phyloP scores from a whole-genome alignment of 2,888 invertebrate species.

The Linyphia triangularis region DNA sequence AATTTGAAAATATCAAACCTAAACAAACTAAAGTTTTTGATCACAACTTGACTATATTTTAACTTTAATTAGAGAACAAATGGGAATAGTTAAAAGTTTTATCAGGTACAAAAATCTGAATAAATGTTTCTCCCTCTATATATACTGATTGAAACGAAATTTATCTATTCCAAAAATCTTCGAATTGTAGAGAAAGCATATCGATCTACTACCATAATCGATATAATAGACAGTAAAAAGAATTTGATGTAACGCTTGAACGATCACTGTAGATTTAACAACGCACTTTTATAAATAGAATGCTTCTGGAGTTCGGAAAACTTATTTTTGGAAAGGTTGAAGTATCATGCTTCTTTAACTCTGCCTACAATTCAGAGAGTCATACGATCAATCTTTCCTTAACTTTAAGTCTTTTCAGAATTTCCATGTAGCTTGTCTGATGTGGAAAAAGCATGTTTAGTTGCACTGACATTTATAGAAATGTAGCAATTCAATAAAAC shows the following conservation, averaged over 20 bases:
- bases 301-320: not conserved
- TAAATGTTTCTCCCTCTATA: too few species aligned
- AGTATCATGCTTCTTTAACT: not conserved
- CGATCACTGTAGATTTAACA: not conserved
- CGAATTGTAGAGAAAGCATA: not conserved
- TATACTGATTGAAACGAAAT: too few species aligned
- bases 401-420: not conserved
- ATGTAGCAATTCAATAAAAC: not conserved
- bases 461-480: not conserved
- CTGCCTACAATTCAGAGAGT: not conserved
- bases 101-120: too few species aligned
- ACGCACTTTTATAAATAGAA: not conserved
- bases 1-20: too few species aligned
- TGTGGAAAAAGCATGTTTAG: not conserved
- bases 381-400: not conserved
- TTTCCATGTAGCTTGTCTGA: not conserved
- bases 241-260: not conserved
- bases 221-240: not conserved
- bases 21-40: too few species aligned
- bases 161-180: not conserved
- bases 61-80: too few species aligned
- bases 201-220: not conserved
- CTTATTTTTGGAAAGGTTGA: not conserved
- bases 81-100: too few species aligned
- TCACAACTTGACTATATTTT: too few species aligned